Evolutionary conservation across 1,140 invertebrate genomes (phyloP).

Genomic region (Magallana ariakensis): DNA sequence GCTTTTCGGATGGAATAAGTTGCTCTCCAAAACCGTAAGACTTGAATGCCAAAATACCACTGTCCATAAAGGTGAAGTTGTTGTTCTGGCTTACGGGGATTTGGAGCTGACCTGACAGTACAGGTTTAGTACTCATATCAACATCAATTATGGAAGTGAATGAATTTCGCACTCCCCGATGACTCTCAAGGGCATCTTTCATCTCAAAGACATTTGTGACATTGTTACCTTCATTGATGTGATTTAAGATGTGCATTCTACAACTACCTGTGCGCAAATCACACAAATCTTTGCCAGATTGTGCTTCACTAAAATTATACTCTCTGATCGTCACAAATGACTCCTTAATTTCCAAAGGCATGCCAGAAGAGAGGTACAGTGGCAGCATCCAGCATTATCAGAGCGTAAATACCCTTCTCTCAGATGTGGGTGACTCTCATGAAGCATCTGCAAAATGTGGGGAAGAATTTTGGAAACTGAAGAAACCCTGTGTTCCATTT

Average conservation of each 20-base stretch:
- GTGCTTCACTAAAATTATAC: too few relatives aligned
- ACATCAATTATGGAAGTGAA: neutral
- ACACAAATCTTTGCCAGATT: too few relatives aligned
- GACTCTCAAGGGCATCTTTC: too few relatives aligned
- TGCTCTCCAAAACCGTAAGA: neutral
- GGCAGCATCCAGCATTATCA: constrained; percentile 48
- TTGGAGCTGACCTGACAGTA: neutral
- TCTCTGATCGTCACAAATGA: too few relatives aligned
- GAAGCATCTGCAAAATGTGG: constrained; percentile 9
- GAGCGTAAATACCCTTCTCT: constrained; percentile 1
- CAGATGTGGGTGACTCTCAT: neutral
- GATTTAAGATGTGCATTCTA: too few relatives aligned
- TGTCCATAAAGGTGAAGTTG: constrained; percentile 19
- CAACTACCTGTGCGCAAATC: too few relatives aligned
- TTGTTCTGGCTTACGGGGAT: neutral
- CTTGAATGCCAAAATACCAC: constrained; percentile 12
- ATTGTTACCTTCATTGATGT: too few relatives aligned
- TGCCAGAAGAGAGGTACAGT: neutral
- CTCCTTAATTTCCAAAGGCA: too few relatives aligned
- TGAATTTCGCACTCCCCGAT: too few relatives aligned
- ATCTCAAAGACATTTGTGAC: too few relatives aligned
- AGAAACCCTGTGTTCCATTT: neutral
- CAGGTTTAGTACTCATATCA: neutral
- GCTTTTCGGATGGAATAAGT: neutral
- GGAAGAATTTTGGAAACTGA: neutral